Evolutionary conservation across 1,140 invertebrate genomes (phyloP).

Genomic region (Drosophila leontia): DNA sequence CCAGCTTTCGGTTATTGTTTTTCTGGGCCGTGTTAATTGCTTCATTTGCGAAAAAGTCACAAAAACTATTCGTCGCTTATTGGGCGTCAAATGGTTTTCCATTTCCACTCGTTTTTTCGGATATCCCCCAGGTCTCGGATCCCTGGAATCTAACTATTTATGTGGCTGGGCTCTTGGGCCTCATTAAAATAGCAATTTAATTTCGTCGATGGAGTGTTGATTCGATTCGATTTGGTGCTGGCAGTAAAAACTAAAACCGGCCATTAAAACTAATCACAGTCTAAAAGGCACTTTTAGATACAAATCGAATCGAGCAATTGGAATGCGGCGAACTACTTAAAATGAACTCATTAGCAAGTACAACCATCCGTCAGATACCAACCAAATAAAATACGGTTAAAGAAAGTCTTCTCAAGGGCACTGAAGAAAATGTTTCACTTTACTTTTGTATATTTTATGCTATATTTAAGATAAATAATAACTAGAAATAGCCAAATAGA

Average conservation of each 20-base stretch:
- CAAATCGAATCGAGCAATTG: constrained; percentile 69
- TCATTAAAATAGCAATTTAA: constrained; percentile 55
- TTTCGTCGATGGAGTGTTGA: constrained; percentile 49
- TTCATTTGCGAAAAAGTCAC: constrained; percentile 77
- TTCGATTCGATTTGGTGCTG: constrained; percentile 50
- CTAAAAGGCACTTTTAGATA: constrained; percentile 80
- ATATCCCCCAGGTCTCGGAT: background rate
- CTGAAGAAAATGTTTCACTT: background rate
- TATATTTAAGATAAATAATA: background rate
- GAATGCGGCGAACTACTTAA: constrained; percentile 75
- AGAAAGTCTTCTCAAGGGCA: constrained; percentile 61
- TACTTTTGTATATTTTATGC: too few relatives aligned
- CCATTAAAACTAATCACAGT: constrained; percentile 80
- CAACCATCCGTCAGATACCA: constrained; percentile 33
- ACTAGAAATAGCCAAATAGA: too few relatives aligned
- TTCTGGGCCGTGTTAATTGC: constrained; percentile 69
- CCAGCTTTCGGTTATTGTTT: constrained; percentile 46
- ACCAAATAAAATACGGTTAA: constrained; percentile 49
- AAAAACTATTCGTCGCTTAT: constrained; percentile 66
- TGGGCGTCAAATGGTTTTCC: constrained; percentile 70
- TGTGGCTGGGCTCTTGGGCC: constrained; percentile 11
- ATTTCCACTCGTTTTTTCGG: constrained; percentile 20
- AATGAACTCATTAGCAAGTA: constrained; percentile 75
- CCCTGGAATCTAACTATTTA: constrained; percentile 21
- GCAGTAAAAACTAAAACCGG: constrained; percentile 53